Evolutionary conservation across 1,140 invertebrate species (phyloP), one percentile per base, ranked within the genome.

Genomic region (Dysdera silvatica): DNA sequence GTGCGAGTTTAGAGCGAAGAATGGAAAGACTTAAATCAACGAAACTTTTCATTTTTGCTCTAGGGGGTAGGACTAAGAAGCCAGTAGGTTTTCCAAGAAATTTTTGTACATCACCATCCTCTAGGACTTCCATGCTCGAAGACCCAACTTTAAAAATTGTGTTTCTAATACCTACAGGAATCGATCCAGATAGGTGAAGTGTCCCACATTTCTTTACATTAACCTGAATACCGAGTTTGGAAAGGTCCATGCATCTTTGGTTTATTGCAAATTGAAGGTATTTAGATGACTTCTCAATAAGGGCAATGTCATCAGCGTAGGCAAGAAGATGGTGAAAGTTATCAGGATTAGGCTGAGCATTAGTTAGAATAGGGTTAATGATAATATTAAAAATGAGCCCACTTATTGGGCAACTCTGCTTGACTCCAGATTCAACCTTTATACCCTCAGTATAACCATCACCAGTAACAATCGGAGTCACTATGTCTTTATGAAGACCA

Each of bases 321-420:
- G 24, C 47, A 28, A 49, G 47, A 6, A 49, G 10, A n/a, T 49
- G 4, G 24, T 14, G 14, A n/a, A n/a, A n/a, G 18, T 16, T 5
- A 7, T 3, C 4, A 4, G 8, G 8, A 16, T 5, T 3, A 16
- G 8, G 4, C 3, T 31, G 14, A 20, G 41, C 23, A 4, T 7
- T 16, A 14, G 32, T 12, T 0, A 70, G 31, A 3, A 68, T 31
- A n/a, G 58, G 69, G 26, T 75, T 69, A 47, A 74, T 67, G 8
- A 68, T 67, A 45, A 73, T 31, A 28, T 74, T 73, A 35, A 76
- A 76, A 3, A 76, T 59, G 16, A 73, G 16, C 1, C 67, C 69
- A 2, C 67, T 64, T 2, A 77, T 37, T 0, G 71, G 72, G 52
- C 73, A 72, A 0, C 75, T 71, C 60, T 75, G 75, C 24, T 68